Base-by-base conservation (phyloP, 2,888 invertebrate species). In the Allolobophora icterica region DNA sequence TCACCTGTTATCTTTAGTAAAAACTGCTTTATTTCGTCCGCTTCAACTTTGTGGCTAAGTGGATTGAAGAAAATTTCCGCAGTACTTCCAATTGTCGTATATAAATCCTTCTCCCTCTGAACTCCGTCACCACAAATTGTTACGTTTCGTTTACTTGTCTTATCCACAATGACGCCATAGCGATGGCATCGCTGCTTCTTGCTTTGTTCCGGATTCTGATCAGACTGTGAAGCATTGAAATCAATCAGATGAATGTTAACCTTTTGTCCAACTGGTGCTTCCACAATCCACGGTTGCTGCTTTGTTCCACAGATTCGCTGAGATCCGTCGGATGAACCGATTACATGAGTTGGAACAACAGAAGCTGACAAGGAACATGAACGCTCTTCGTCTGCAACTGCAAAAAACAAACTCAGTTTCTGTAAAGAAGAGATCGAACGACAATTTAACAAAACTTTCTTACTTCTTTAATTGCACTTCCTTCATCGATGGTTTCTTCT, bases 321-420 rank as follows among this genome's bases (percentile, higher is more conserved):
- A 71, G 71, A 34, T 87, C 19, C 33, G 40, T n/a, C 33, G 38
- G 45, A 89, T 45, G 45, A 45, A n/a, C 89, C 45, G 52, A 52
- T 45, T 0, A 52, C 33, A 21, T 45, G 89, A 38, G n/a, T 33
- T 89, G 42, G 89, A 52, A 42, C 35, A 33, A 38, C 33, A 19
- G 89, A 89, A 33, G 89, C 89, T 40, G 38, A 35, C 19, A 89
- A 13, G 24, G 45, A 35, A 38, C 89, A 89, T 15, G 89, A 89
- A 45, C 89, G 89, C 19, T 42, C n/a, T 89, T 89, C 89, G 11
- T 89, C 89, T 42, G 52, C 52, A 52, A 89, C 89, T 89, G 52
- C 33, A 17, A 71, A 17, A n/a, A 71, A 13, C n/a, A 71, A n/a
- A 30, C n/a, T n/a, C 30, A 71, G n/a, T n/a, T 30, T 71, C 71